Base-by-base conservation (phyloP, 2,797 vertebrate species). In the Tolypeutes matacus region DNA sequence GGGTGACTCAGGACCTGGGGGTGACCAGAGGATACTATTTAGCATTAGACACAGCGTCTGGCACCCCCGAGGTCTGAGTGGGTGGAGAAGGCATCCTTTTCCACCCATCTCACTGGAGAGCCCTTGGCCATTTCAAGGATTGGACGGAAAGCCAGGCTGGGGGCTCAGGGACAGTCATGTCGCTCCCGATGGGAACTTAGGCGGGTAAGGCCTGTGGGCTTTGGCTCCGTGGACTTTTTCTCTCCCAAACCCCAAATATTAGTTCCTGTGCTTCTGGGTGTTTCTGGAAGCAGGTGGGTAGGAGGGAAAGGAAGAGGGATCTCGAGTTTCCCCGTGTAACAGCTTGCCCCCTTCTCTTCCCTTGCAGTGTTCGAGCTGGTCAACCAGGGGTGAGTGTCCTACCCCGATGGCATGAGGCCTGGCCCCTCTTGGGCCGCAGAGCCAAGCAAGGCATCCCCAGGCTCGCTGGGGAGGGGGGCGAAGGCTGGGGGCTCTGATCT, bases 341-440 rank as follows among this genome's bases (percentile, higher is more conserved):
- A 34, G 10, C 65, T 9, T 90, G 93, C 86, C 72, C 49, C 91
- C 51, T 97, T 96, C 75, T 97, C 58, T 97, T 96, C 97, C 86
- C 97, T 46, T 98, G 14, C 98, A 99, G 99, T 99, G 95, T 99
- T 99, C 97, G 99, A 99, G 95, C 98, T 99, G 98, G 99, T 99
- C 97, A 99, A 99, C 95, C 98, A 99, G 98, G 99, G 99, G 99
- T 99, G 98, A 99, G 99, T 98, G 95, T n/a, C 82, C 36, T 49
- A 18, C 58, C 42, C 58, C 0, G 3, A 73, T 2, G 5, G 42
- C 6, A 27, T 34, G 90, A 20, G 12, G 76, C 60, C 60, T 13
- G 10, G 29, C 12, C 56, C 53, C 88, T 34, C 39, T 49, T 1
- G 34, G 56, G 69, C 39, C 21, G 27, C 25, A 3, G 1, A 51